Base-by-base conservation (phyloP, 2,113 vertebrate genomes). In the Anoura caudifer region DNA sequence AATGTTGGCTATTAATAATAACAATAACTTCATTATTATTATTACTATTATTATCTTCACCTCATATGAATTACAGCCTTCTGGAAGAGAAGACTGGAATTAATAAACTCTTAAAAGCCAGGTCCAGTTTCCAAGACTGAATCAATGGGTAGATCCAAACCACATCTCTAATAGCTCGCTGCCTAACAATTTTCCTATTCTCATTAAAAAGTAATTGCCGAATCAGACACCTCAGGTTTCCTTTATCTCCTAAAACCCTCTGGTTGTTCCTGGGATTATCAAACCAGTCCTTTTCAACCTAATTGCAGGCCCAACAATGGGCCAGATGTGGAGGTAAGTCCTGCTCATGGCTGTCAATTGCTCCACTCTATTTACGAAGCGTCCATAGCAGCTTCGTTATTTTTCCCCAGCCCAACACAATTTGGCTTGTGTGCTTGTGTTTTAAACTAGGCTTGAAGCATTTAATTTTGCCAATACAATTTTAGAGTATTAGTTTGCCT, bases 391-490 rank as follows among this genome's bases (percentile, higher is more conserved):
- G 73, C 81, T 95, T 92, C 87, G 89, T 95, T 96, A 91, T 96
- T 96, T 87, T 88, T 86, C 50, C 80, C 59, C 61, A 47, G 80
- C 76, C 77, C 63, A 52, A 76, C 70, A 94, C 41, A 94, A 65
- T 92, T 85, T 96, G 95, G 94, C 94, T 26, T 56, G 12, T 65
- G 56, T 79, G 83, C 56, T 36, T 94, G 63, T 95, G 79, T 93
- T 97, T 92, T 96, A 95, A 91, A 92, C 92, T 90, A 96, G 76
- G 65, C 82, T 77, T 80, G 52, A 93, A 95, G 90, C 85, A 90
- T 96, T 97, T 96, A 93, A 96, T 97, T 97, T 96, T 95, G 96
- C 96, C 97, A 97, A 94, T 97, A 96, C 65, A 95, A 95, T 98
- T 97, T 97, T 95, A 92, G 92, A 94, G 86, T 94, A 95, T 97